Conservation (phyloP, 1,140 invertebrate species). For the Triops cancriformis region DNA sequence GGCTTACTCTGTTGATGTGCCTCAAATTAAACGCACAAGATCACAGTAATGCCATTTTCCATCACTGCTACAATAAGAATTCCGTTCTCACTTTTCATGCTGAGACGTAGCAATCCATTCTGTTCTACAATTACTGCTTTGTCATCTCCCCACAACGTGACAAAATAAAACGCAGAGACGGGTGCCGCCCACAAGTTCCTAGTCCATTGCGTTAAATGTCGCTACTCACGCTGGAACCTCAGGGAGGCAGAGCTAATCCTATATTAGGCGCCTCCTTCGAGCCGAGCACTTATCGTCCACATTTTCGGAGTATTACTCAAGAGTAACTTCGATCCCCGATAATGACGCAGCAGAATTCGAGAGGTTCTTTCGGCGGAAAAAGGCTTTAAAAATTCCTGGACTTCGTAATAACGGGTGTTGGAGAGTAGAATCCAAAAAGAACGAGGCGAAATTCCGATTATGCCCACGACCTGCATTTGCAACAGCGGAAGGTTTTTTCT, state of each 20-base stretch:
- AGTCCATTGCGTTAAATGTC: background rate
- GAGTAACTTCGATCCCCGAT: slow-evolving; percentile 3
- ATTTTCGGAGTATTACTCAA: background rate
- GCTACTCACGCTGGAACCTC: background rate
- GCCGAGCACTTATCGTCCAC: background rate
- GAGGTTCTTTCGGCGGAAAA: background rate
- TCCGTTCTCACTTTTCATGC: background rate
- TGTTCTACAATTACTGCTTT: background rate
- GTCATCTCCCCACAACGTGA: background rate
- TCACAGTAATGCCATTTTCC: background rate
- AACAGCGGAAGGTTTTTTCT: background rate
- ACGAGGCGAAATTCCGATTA: no score
- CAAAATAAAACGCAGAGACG: background rate
- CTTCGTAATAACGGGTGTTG: background rate
- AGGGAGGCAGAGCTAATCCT: background rate
- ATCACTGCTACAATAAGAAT: background rate
- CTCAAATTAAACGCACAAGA: background rate
- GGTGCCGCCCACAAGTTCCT: background rate
- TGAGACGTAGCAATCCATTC: background rate
- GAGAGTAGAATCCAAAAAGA: background rate
- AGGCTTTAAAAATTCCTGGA: background rate
- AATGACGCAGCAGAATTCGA: background rate
- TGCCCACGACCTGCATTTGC: no score
- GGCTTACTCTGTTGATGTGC: background rate
- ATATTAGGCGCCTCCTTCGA: background rate